A percentile compares a stretch with the other conserved stretches of the same genome.
These are phyloP conservation scores for Chelmon rostratus DNA, from an alignment of 2,797 vertebrate species.

Conservation along the genomic window DNA sequence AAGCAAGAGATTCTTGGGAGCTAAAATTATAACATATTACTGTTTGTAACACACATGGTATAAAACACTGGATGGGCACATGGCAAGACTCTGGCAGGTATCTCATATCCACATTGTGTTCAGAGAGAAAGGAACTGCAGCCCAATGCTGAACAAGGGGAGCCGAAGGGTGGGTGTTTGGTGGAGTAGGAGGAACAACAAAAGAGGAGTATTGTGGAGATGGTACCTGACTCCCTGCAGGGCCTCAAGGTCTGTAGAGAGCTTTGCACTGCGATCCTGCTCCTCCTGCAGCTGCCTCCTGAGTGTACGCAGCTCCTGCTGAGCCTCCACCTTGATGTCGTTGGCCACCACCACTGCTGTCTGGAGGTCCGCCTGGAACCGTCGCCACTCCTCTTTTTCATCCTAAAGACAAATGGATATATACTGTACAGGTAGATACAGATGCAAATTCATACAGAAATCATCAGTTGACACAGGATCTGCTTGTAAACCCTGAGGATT, in stretches of 20 bases:
- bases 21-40: constrained; percentile 5
- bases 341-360: constrained; percentile 97
- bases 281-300: constrained; percentile 92
- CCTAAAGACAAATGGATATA: constrained; percentile 80
- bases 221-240: constrained; percentile 88
- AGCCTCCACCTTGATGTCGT: constrained; percentile 98
- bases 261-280: constrained; percentile 90
- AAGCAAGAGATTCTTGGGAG: constrained; percentile 30
- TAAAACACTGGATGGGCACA: constrained; percentile 49
- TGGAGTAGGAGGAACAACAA: constrained; percentile 27
- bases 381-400: constrained; percentile 96
- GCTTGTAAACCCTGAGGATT: background rate
- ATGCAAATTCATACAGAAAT: background rate
- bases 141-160: constrained; percentile 62
- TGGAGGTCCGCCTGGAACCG: constrained; percentile 99
- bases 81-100: constrained; percentile 72
- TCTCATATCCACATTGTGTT: constrained; percentile 60
- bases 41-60: background rate
- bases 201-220: constrained; percentile 23
- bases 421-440: background rate
- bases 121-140: constrained; percentile 68
- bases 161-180: constrained; percentile 3
- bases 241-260: constrained; percentile 93
- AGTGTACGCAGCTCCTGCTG: constrained; percentile 95
- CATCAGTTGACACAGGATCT: background rate